Evolutionary conservation across 2,113 vertebrate genomes (phyloP).

Genomic region (Tachycineta bicolor): DNA sequence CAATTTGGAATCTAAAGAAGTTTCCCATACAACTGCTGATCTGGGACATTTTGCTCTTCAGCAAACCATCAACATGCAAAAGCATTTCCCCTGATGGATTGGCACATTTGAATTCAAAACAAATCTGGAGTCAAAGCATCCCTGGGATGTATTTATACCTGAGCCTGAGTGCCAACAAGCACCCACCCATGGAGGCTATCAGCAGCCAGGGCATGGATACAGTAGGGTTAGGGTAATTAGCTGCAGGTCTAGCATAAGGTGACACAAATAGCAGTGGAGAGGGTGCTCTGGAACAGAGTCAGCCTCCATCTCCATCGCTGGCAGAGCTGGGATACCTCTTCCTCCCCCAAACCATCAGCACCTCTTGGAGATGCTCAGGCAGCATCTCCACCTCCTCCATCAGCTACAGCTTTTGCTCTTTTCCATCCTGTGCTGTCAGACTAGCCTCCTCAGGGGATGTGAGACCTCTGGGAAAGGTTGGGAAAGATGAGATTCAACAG

Average conservation of each 20-base stretch:
- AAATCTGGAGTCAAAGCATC: not conserved
- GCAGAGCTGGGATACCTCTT: not conserved
- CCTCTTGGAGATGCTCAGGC: not conserved
- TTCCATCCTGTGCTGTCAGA: not conserved
- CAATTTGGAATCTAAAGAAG: not conserved
- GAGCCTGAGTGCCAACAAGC: not conserved
- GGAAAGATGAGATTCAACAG: not conserved
- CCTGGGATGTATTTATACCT: not conserved
- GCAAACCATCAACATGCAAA: not conserved
- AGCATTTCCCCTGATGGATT: not conserved
- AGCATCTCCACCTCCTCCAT: not conserved
- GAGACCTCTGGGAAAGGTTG: not conserved
- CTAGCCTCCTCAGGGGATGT: not conserved
- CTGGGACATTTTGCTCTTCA: not conserved
- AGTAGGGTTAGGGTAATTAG: not conserved
- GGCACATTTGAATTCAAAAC: not conserved
- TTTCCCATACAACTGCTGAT: not conserved
- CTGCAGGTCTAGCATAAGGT: not conserved
- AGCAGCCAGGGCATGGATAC: not conserved
- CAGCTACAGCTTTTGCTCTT: not conserved
- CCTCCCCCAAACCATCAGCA: not conserved
- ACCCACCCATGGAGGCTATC: fast-evolving
- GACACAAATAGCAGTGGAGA: not conserved
- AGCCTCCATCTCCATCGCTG: fast-evolving
- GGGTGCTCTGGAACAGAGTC: not conserved